Evolutionary conservation across 2,797 vertebrate species (phyloP).

Genomic region (Oceanodroma leucorhoa): DNA sequence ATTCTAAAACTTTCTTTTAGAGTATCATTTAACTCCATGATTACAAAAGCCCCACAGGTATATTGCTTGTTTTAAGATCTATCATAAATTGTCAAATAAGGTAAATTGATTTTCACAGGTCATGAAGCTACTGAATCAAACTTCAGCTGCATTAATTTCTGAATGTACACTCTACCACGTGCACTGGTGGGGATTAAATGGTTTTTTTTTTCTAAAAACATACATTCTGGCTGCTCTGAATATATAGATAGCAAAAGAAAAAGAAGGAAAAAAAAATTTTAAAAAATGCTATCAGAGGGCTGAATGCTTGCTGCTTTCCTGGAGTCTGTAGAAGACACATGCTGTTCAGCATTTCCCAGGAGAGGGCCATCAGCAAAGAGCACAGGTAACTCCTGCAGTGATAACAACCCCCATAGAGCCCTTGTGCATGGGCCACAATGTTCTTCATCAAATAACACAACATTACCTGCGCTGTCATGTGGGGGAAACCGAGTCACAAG

Average conservation of each 20-base stretch:
- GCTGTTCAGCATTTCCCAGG: background rate
- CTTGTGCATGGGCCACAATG: background rate
- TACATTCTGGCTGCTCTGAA: background rate
- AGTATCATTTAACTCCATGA: background rate
- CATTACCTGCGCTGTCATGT: accelerated
- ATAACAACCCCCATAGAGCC: background rate
- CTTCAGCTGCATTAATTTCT: background rate
- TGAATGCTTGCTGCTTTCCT: background rate
- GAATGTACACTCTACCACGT: background rate
- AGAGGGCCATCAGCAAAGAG: background rate
- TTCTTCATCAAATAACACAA: background rate
- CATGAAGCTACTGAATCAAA: background rate
- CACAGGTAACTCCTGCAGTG: background rate
- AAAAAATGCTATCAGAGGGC: background rate
- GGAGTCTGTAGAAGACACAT: background rate
- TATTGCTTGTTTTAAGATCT: background rate
- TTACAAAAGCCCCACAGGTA: background rate
- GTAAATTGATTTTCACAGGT: background rate
- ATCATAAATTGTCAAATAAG: background rate
- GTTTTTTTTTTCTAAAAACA: background rate
- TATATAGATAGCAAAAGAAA: background rate
- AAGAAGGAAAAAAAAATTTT: background rate
- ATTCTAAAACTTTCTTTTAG: background rate
- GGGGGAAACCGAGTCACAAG: background rate
- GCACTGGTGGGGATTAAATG: background rate